A percentile compares a stretch with the other conserved stretches of the same genome.
These are phyloP conservation scores for Peromyscus maniculatus DNA, from an alignment of 2,113 vertebrate species.

Conservation along the genomic window DNA sequence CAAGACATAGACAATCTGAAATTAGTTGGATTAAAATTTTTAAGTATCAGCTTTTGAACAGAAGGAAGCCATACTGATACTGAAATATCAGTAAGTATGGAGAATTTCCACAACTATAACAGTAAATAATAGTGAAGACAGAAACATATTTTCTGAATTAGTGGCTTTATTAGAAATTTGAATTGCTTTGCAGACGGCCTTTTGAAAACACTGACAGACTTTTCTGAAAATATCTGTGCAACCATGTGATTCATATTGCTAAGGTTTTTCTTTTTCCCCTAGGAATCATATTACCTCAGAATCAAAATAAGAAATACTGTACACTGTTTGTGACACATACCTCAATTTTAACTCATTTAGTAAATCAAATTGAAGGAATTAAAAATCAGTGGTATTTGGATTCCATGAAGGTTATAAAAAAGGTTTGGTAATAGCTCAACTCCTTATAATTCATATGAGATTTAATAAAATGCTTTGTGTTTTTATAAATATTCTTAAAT, in stretches of 20 bases:
- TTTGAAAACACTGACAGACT: slow-evolving; percentile 55
- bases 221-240: slow-evolving; percentile 45
- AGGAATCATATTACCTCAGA: slow-evolving; percentile 24
- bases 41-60: slow-evolving; percentile 40
- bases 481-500: slow-evolving; percentile 59
- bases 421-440: slow-evolving; percentile 27
- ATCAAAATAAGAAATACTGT: slow-evolving; percentile 58
- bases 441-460: slow-evolving; percentile 58
- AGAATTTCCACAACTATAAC: slow-evolving; percentile 35
- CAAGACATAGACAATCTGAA: not conserved
- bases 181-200: slow-evolving; percentile 48
- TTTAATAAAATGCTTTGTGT: slow-evolving; percentile 17
- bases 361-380: slow-evolving; percentile 51
- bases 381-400: slow-evolving; percentile 40
- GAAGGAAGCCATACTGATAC: slow-evolving; percentile 41
- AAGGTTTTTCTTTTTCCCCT: not conserved
- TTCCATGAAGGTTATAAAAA: slow-evolving; percentile 60
- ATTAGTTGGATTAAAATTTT: slow-evolving; percentile 53
- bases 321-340: slow-evolving; percentile 39
- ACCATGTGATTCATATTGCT: slow-evolving; percentile 45
- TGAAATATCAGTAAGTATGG: slow-evolving; percentile 1
- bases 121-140: slow-evolving; percentile 39
- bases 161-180: slow-evolving; percentile 52
- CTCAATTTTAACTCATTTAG: slow-evolving; percentile 64
- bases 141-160: slow-evolving; percentile 25